Evolutionary conservation across 2,797 vertebrate genomes (phyloP).

Genomic region (Esox lucius): DNA sequence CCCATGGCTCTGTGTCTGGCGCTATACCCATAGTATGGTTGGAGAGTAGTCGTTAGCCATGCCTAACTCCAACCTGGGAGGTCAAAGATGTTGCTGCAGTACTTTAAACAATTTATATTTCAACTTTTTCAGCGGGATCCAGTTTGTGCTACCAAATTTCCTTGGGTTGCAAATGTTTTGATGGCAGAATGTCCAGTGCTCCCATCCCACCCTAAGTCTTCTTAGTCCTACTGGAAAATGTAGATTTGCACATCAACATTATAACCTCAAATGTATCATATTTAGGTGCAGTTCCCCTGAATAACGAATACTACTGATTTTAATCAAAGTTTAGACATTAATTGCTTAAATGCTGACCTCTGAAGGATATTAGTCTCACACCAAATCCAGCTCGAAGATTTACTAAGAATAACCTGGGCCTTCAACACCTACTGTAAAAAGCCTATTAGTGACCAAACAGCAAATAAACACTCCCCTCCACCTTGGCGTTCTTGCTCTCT

Average conservation of each 20-base stretch:
- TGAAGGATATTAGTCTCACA: not conserved
- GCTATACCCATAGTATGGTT: no score
- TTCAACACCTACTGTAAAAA: conserved; percentile 24
- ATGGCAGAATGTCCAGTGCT: no score
- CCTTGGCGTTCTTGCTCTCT: conserved; percentile 28
- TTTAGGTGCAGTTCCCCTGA: no score
- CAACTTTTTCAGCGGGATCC: no score
- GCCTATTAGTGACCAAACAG: conserved; percentile 49
- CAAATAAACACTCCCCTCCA: conserved; percentile 47
- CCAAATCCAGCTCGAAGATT: conserved; percentile 15
- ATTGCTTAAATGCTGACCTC: conserved; percentile 8
- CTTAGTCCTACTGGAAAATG: no score
- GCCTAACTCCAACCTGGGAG: not conserved
- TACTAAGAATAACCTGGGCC: conserved; percentile 27
- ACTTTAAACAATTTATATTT: no score
- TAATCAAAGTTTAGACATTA: not conserved
- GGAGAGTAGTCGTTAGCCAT: not conserved
- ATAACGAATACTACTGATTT: no score
- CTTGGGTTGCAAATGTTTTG: no score
- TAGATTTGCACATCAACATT: no score
- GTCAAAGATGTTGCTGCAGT: conserved; percentile 22
- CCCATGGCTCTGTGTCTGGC: not conserved
- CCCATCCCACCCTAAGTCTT: no score
- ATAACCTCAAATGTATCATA: no score
- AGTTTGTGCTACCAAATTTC: no score